phyloP scores from a whole-genome alignment of 2,888 invertebrate species.

The Julus scanicus region DNA sequence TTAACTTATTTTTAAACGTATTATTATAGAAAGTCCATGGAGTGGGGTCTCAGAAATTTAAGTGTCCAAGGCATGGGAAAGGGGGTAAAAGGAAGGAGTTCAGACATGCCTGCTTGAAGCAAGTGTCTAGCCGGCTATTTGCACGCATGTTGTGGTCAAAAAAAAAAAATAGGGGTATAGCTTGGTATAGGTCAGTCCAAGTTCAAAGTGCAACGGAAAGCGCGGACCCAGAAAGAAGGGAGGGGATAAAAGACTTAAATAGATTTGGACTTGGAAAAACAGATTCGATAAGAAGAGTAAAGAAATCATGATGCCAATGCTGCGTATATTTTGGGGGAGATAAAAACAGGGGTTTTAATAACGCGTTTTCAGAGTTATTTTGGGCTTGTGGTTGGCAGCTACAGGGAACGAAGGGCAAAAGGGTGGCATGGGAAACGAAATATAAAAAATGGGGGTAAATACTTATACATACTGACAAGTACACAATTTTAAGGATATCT shows the following conservation, averaged over 20 bases:
- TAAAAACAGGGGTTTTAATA: conserved; percentile 36
- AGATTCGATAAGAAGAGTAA: conserved; percentile 44
- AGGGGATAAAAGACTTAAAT: conserved; percentile 29
- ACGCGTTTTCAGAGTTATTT: conserved; percentile 7
- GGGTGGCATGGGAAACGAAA: conserved; percentile 40
- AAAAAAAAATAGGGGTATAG: not conserved
- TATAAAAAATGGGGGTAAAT: conserved; percentile 41
- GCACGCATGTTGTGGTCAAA: conserved; percentile 14
- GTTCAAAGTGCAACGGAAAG: conserved; percentile 31
- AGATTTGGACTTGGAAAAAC: conserved; percentile 43
- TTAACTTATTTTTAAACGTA: too few species aligned
- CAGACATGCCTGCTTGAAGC: not conserved
- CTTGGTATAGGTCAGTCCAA: not conserved
- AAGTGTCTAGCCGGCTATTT: not conserved
- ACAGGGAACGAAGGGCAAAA: conserved; percentile 44
- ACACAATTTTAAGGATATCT: not conserved
- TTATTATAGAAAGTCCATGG: too few species aligned
- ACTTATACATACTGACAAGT: not conserved
- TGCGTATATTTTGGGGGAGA: not conserved
- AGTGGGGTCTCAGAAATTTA: not conserved
- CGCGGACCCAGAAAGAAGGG: not conserved
- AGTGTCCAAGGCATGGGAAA: not conserved
- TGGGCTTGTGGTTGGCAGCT: not conserved
- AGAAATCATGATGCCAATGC: conserved; percentile 22
- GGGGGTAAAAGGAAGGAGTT: not conserved